Base-by-base conservation (phyloP, 2,797 vertebrate species). In the Brotogeris chrysoptera region DNA sequence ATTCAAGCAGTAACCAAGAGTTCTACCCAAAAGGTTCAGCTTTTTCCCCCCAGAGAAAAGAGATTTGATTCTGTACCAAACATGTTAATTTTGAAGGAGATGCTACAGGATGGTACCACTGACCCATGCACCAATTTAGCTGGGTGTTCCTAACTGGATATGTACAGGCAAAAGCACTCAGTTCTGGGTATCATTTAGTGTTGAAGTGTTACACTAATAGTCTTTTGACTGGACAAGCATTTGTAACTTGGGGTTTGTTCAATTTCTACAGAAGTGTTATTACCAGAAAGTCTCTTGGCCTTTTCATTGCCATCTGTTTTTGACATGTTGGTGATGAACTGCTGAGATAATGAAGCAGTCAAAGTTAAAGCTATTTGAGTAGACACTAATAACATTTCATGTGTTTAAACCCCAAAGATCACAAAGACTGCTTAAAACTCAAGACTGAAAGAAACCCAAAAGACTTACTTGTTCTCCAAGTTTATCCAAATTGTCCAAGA, bases 401-500 rank as follows among this genome's bases (percentile, higher is more conserved):
- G 80, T 66, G 52, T 61, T 88, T 95, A 85, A 95, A 93, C 81
- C 34, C 32, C 52, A 71, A 64, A 71, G 32, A 87, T 93, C 83
- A 88, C 76, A 76, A 68, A 77, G 77, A 61, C 80, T 88, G 81
- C 49, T 86, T 80, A 64, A 59, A 94, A 76, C 71, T 90, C 50
- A 86, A 80, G 73, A 74, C 13, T 38, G 24, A 78, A 81, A 78
- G 57, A 69, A 76, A 88, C 72, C 66, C 77, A 72, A 80, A 85
- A 69, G 71, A 91, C 98, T 99, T 98, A 99, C 99, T 98, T 83
- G 96, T 92, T 99, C 98, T 97, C 99, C 98, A 46, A 99, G 98
- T 98, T 99, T 99, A 98, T 99, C 99, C 98, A 99, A 98, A 98
- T 99, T 99, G 98, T 99, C 99, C 99, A 99, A 98, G 98, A 99